Evolutionary conservation across 2,888 invertebrate genomes (phyloP), one percentile per base, ranked within the genome.

Genomic region (Apotomis betuletana): DNA sequence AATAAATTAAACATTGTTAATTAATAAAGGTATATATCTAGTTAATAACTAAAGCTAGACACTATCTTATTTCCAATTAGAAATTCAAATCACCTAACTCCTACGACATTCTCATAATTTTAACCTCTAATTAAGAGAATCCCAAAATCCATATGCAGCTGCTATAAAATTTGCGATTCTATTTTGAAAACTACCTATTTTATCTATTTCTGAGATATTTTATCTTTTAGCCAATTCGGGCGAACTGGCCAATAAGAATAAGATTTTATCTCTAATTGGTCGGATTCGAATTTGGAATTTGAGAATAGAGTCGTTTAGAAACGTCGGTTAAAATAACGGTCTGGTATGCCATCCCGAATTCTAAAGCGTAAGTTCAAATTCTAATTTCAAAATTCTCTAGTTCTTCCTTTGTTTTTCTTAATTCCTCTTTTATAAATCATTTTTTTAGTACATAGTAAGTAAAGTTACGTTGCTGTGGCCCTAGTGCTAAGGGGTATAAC

Each of bases 221-320:
- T 10, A 57, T 51, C 15, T 60, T 70, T 54, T 46, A 54, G 60
- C 67, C 13, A 38, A 61, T 62, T 62, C 13, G 27, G 51, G 57
- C 12, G 6, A 52, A 15, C n/a, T 58, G 57, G 61, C 71, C 41
- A 69, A 57, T 69, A 57, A 62, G 67, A 57, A 57, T 62, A 13
- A 41, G 67, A 62, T 71, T 27, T 57, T 62, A 71, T 71, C 71
- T 62, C 71, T 67, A 55, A 71, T 71, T 67, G 61, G 57, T 61
- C 15, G 4, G n/a, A 51, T 62, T 62, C 71, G 12, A 71, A 71
- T 71, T 71, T 62, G 61, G 67, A 71, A 71, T 62, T 44, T 27
- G 27, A 67, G 57, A 67, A 67, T 57, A 55, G 49, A 71, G 70
- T 36, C 54, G 65, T 61, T 70, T 49, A 10, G 51, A 63, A 63